Evolutionary conservation across 2,113 vertebrate genomes (phyloP).

Genomic region (Cardinalis cardinalis): DNA sequence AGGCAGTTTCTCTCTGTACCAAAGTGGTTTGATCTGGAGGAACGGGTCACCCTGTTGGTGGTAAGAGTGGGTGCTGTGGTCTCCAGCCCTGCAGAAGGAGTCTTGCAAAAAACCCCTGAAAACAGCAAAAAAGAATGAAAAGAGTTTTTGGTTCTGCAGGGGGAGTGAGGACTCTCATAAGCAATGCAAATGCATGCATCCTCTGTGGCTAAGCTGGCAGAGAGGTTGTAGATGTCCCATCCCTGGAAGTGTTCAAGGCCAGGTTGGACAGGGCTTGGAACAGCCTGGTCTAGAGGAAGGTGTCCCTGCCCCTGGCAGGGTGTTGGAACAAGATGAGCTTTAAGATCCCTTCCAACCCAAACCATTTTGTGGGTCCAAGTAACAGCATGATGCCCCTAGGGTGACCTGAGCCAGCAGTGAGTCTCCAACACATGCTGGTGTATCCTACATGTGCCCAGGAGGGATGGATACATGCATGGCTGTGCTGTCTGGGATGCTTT

Average conservation of each 20-base stretch:
- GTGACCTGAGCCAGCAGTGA: not conserved
- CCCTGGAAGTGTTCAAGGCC: not conserved
- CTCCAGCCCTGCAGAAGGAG: not conserved
- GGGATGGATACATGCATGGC: not conserved
- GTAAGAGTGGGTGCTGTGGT: not conserved
- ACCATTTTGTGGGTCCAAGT: not conserved
- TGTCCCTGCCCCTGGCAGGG: not conserved
- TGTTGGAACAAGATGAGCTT: not conserved
- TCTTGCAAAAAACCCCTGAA: not conserved
- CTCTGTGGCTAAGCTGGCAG: not conserved
- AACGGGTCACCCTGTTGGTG: rapidly evolving
- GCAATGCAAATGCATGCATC: not conserved
- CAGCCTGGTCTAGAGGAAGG: not conserved
- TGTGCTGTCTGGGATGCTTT: not conserved
- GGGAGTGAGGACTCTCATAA: not conserved
- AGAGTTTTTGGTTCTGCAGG: not conserved
- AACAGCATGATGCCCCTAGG: not conserved
- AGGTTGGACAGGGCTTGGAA: not conserved
- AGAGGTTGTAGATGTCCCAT: not conserved
- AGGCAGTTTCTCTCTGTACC: not conserved
- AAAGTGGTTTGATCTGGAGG: not conserved
- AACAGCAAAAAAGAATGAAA: not conserved
- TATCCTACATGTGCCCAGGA: not conserved
- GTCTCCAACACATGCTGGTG: rapidly evolving
- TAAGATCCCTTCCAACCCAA: not conserved